Conservation (phyloP, 2,113 vertebrate species). For the Anser brachyrhynchus region DNA sequence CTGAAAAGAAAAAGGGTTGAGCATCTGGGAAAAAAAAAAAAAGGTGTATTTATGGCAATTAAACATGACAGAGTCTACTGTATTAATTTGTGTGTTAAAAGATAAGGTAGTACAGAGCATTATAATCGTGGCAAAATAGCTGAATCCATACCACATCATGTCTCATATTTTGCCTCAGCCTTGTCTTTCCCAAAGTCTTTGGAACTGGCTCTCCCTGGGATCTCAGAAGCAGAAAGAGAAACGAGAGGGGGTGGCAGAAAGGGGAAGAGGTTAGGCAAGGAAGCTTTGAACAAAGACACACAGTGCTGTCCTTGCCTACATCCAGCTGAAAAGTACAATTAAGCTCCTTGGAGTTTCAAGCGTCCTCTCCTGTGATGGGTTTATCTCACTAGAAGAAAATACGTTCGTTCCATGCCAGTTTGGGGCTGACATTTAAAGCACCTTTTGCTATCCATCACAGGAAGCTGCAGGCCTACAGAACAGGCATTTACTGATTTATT, state of each 20-base stretch:
- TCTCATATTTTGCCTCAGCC: no score
- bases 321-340: background rate
- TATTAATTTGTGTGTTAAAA: background rate
- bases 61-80: background rate
- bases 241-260: background rate
- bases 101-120: background rate
- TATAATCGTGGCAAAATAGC: background rate
- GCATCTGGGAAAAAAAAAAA: background rate
- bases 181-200: background rate
- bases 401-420: background rate
- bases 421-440: background rate
- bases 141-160: background rate
- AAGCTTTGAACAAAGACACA: accelerated
- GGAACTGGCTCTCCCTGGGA: background rate
- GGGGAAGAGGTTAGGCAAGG: background rate
- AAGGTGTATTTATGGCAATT: background rate
- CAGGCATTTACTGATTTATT: background rate
- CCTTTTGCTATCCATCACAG: background rate
- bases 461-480: background rate
- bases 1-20: background rate
- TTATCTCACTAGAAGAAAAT: background rate
- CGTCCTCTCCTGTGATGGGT: background rate
- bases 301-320: background rate
- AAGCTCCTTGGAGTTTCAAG: background rate
- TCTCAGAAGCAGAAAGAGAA: background rate